Evolutionary conservation across 2,113 vertebrate species (phyloP).

Genomic region (Hemiprocne comata): DNA sequence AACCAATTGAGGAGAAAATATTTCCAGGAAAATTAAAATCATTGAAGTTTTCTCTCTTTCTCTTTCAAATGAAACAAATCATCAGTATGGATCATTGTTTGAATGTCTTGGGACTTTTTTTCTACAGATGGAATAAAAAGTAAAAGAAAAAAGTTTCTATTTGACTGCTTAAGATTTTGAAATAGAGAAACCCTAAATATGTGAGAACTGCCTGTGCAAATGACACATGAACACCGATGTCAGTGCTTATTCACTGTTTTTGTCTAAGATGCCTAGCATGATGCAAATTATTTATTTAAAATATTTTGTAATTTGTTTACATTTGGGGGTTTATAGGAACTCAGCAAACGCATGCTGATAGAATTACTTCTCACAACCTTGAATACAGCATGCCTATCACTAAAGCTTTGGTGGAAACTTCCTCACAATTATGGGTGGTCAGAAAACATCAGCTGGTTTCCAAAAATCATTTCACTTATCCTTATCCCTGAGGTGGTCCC

Average conservation of each 20-base stretch:
- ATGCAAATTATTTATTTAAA: not conserved
- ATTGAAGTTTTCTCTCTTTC: not conserved
- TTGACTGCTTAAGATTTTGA: not conserved
- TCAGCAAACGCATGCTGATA: not conserved
- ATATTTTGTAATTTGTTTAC: not conserved
- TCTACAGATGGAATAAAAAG: not conserved
- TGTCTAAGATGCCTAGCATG: not conserved
- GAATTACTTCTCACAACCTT: not conserved
- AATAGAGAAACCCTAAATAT: not conserved
- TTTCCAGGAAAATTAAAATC: not conserved
- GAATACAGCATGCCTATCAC: not conserved
- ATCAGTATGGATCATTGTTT: not conserved
- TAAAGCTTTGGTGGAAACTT: not conserved
- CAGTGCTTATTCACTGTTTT: not conserved
- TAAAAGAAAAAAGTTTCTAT: not conserved
- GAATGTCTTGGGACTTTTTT: not conserved
- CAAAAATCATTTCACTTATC: not conserved
- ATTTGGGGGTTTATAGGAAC: not conserved
- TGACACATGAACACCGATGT: not conserved
- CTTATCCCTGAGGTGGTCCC: not conserved
- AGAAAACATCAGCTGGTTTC: not conserved
- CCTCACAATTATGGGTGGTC: not conserved
- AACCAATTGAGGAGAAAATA: not conserved
- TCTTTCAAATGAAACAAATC: not conserved
- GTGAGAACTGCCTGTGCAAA: not conserved